Percentiles rank a stretch among this genome's conserved stretches.
Conservation (phyloP, 1,140 invertebrate species). For the Megalopta genalis region DNA sequence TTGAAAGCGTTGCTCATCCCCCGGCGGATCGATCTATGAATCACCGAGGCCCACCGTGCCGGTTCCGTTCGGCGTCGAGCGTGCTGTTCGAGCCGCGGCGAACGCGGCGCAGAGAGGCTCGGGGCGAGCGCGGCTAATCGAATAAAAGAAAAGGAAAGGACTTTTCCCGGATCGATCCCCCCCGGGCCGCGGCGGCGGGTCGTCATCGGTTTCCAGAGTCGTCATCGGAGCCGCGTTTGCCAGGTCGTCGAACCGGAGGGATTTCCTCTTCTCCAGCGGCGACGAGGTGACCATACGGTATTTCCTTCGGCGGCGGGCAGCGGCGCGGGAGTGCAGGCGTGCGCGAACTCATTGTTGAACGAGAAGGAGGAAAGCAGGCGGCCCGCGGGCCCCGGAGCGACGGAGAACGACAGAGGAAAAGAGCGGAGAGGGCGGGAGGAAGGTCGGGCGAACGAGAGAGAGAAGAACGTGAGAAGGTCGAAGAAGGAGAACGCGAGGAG, state of each 20-base stretch:
- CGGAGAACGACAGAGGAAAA: constrained; percentile 12
- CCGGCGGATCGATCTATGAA: no score
- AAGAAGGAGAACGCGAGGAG: constrained; percentile 48
- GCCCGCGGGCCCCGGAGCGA: neutral
- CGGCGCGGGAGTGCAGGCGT: constrained; percentile 55
- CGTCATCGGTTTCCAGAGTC: constrained; percentile 37
- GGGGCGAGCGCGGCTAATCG: neutral
- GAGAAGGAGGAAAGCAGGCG: constrained; percentile 4
- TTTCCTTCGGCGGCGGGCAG: constrained; percentile 57
- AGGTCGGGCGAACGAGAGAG: constrained; percentile 17
- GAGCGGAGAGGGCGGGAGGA: neutral
- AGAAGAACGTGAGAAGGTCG: constrained; percentile 57
- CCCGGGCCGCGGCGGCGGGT: neutral
- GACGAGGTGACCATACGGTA: constrained; percentile 68
- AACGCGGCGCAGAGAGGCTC: neutral
- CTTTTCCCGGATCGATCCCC: constrained; percentile 13
- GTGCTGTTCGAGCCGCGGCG: neutral
- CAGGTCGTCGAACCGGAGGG: constrained; percentile 62
- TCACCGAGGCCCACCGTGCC: no score
- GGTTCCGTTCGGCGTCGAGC: no score
- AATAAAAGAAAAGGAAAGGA: neutral
- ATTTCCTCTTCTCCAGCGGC: constrained; percentile 59
- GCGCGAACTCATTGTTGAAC: constrained; percentile 55
- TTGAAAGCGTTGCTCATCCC: no score
- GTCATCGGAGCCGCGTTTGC: constrained; percentile 38